Evolutionary conservation across 2,797 vertebrate genomes (phyloP).

Genomic region (Geotrypetes seraphini): DNA sequence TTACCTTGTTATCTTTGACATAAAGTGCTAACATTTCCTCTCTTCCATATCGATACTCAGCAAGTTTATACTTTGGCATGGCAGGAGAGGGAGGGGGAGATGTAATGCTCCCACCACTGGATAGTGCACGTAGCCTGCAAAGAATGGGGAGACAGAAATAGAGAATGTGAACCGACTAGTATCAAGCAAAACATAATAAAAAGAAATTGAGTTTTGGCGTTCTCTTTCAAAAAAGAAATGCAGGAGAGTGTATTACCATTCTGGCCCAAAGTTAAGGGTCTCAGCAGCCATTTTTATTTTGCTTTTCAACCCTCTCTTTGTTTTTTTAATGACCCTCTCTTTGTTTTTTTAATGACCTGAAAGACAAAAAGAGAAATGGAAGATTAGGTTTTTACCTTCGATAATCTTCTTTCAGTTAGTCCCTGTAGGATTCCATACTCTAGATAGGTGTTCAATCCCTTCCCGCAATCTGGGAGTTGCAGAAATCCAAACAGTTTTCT

Average conservation of each 20-base stretch:
- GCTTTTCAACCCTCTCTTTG: constrained; percentile 41
- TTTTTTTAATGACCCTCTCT: too few species aligned
- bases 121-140: constrained; percentile 83
- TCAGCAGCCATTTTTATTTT: constrained; percentile 84
- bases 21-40: constrained; percentile 96
- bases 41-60: constrained; percentile 86
- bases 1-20: constrained; percentile 86
- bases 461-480: too few species aligned
- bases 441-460: too few species aligned
- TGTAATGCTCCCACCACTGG: constrained; percentile 79
- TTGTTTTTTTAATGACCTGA: constrained; percentile 29
- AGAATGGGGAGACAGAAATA: background rate
- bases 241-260: constrained; percentile 57
- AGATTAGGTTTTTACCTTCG: too few species aligned
- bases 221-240: background rate
- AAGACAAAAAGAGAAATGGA: too few species aligned
- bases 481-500: too few species aligned
- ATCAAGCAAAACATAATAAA: too few species aligned
- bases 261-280: constrained; percentile 91
- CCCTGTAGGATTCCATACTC: too few species aligned
- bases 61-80: constrained; percentile 95
- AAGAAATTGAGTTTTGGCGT: too few species aligned
- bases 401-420: too few species aligned
- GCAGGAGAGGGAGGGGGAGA: constrained; percentile 88
- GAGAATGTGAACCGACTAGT: background rate